Evolutionary conservation across 1,140 invertebrate species (phyloP), one percentile per base, ranked within the genome.

Genomic region (Scaptomyza graminum): DNA sequence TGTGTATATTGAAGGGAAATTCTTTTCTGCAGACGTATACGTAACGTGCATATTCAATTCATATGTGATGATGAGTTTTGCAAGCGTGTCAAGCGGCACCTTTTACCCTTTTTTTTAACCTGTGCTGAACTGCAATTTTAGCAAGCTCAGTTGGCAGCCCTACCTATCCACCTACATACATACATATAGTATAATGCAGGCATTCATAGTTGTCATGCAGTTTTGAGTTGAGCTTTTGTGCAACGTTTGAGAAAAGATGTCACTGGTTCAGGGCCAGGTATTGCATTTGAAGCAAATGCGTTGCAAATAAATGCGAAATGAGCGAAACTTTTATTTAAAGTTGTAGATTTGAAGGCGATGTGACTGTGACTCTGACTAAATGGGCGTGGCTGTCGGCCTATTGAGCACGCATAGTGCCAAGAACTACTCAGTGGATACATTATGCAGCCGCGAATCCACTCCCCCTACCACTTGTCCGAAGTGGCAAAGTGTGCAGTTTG

Each of bases 241-340:
- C 22, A 49, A 37, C n/a, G n/a, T 15, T 41, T 6, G 6, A 69
- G 3, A 65, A 81, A 82, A 79, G 64, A 88, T 88, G 75, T 88
- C 75, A 82, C 67, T 88, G 71, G 75, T 79, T 88, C 82, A 82
- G 78, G 83, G 75, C 51, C 83, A n/a, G n/a, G 64, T 49, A 54
- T 67, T 70, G 51, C 50, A 46, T 62, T 46, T 49, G 28, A 52
- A 56, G 46, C 12, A 56, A 69, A 69, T 60, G 64, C 63, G 63
- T 44, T 56, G 68, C 46, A 85, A 87, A 59, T 54, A 47, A 47
- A 67, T 72, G 56, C 47, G 39, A 70, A 39, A 66, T 63, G 73
- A 43, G 51, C 41, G n/a, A 34, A 1, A 31, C 50, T 61, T 70
- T 63, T 60, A 54, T 73, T 76, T 77, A 80, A 74, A 80, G 65